Base-by-base conservation (phyloP, 2,888 invertebrate genomes). In the Spatulosminthurus flaviceps region DNA sequence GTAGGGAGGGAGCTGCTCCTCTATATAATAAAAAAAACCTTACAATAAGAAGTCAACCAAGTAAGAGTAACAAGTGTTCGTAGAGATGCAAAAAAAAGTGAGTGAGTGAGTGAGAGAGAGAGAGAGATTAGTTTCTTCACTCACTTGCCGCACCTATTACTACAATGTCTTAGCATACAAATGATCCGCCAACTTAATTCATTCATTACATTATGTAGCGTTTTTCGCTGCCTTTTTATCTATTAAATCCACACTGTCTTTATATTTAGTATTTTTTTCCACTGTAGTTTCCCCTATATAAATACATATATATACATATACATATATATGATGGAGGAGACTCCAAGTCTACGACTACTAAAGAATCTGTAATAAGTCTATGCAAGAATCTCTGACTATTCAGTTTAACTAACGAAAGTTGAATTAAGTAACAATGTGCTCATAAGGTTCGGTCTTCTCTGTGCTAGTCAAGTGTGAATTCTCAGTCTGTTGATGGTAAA, bases 181-280 rank as follows among this genome's bases (percentile, higher is more conserved):
- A 67, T 67, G 67, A 67, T 67, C 67, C 64, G 22, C 64, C 67
- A 24, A 28, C 24, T 26, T 67, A 67, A 67, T 67, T 67, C 67
- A 67, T 67, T 67, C 67, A 67, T 67, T 51, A 51, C n/a, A 51
- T 51, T 67, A 67, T 67, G 67, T 28, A 67, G 67, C 67, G 26
- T 67, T 67, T 24, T 67, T 67, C 67, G 67, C 67, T 28, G 26
- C 67, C 29, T 67, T 67, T 67, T 29, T 28, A 28, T 26, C 26
- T 19, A 67, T 29, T 26, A 26, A 67, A 67, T 67, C 26, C 70
- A 21, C 41, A 28, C 70, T 71, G 28, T 71, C 70, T 71, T 29
- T 71, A 13, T 71, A 22, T 71, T 26, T 64, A 24, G 22, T 64
- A 9, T 64, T 26, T 64, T 26, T 64, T 24, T 60, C 64, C 24